phyloP scores from a whole-genome alignment of 2,797 vertebrate species.

The Numenius phaeopus region DNA sequence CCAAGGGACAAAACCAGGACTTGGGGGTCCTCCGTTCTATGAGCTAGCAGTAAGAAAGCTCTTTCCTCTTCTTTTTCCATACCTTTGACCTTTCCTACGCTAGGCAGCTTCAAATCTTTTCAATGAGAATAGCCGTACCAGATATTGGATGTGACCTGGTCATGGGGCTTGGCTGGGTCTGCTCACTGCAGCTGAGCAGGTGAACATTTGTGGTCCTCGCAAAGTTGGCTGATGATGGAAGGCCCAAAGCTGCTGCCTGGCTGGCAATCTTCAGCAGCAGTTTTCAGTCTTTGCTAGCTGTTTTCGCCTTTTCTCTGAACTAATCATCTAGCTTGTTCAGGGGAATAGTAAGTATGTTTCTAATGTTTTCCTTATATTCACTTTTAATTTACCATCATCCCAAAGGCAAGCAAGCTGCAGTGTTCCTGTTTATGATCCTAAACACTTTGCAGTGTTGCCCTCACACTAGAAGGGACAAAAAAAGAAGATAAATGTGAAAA shows the following conservation, averaged over 20 bases:
- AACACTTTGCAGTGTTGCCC: not conserved
- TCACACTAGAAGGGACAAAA: not conserved
- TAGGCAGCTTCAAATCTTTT: not conserved
- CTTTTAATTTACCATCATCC: not conserved
- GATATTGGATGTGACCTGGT: not conserved
- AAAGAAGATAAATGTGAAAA: not conserved
- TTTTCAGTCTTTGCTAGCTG: not conserved
- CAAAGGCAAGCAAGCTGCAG: not conserved
- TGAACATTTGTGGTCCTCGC: not conserved
- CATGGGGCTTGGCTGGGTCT: not conserved
- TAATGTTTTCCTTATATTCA: not conserved
- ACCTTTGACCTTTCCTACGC: not conserved
- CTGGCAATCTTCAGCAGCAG: not conserved
- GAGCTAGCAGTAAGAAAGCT: not conserved
- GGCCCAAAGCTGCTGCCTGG: not conserved
- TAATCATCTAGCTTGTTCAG: not conserved
- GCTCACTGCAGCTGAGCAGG: rapidly evolving
- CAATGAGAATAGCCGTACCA: not conserved
- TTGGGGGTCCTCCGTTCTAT: not conserved
- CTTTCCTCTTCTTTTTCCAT: not conserved
- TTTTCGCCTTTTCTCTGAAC: not conserved
- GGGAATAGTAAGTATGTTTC: not conserved
- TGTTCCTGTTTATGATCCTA: not conserved
- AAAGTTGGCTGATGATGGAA: not conserved
- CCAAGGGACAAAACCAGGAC: not conserved